phyloP scores from a whole-genome alignment of 2,113 vertebrate species.

The Mustela nigripes region DNA sequence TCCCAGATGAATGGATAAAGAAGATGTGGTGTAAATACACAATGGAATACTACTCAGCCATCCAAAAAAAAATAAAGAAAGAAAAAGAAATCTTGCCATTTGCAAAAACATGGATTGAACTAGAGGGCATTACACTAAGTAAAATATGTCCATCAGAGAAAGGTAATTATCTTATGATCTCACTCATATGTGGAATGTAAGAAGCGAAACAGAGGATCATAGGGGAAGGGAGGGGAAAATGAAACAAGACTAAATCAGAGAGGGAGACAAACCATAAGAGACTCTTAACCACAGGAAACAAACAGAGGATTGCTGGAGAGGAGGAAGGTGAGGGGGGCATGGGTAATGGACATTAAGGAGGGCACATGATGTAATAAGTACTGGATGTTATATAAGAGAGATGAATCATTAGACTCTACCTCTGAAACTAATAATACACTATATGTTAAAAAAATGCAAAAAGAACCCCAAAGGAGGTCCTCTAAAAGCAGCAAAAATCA shows the following conservation, averaged over 20 bases:
- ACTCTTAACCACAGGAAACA: neutral
- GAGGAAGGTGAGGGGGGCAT: neutral
- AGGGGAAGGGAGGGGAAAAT: neutral
- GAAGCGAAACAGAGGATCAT: neutral
- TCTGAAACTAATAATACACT: neutral
- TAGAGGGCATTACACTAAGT: neutral
- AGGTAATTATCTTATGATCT: neutral
- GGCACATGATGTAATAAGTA: neutral
- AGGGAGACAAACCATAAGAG: neutral
- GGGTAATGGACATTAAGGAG: neutral
- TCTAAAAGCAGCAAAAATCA: slow-evolving; percentile 44
- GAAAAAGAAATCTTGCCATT: neutral
- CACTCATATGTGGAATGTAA: neutral
- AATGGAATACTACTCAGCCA: neutral
- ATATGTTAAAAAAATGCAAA: neutral
- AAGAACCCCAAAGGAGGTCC: neutral
- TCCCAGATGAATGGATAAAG: neutral
- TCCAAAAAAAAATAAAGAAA: neutral
- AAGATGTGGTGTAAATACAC: neutral
- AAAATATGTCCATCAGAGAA: neutral
- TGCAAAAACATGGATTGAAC: neutral
- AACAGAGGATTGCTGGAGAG: neutral
- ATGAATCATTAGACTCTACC: neutral
- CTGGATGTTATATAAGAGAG: neutral
- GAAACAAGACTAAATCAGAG: neutral